A percentile compares a stretch with the other conserved stretches of the same genome.
Conservation (phyloP, 2,113 vertebrate species). For the Phyllopteryx taeniolatus region DNA sequence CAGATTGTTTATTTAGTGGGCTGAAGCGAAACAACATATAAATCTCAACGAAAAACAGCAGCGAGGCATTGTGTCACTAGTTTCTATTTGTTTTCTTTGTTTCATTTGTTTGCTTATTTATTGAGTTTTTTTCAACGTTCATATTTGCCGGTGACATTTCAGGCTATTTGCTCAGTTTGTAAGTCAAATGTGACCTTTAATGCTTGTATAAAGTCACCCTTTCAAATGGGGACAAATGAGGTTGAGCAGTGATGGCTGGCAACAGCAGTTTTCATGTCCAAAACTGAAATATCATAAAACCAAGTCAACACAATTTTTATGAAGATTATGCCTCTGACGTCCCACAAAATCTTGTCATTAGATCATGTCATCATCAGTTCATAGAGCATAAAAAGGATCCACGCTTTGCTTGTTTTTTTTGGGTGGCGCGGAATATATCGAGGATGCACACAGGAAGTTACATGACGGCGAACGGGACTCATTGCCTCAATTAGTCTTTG, state of each 20-base stretch:
- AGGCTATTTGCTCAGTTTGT: not conserved
- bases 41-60: slow-evolving; percentile 21
- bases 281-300: not conserved
- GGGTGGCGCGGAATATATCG: too few species aligned
- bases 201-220: not conserved
- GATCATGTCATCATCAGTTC: not conserved
- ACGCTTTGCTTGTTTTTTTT: too few species aligned
- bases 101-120: not conserved
- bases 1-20: slow-evolving; percentile 68
- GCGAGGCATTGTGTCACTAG: slow-evolving; percentile 9
- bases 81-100: slow-evolving; percentile 12
- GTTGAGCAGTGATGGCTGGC: not conserved
- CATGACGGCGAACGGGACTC: too few species aligned
- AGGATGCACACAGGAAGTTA: too few species aligned
- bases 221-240: not conserved
- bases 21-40: slow-evolving; percentile 52
- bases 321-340: not conserved
- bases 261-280: not conserved
- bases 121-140: not conserved
- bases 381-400: too few species aligned
- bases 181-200: slow-evolving; percentile 7
- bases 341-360: not conserved
- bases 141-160: not conserved
- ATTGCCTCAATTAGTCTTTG: too few species aligned
- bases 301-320: not conserved